Evolutionary conservation across 2,797 vertebrate genomes (phyloP).

Genomic region (Gymnopithys bicolor): DNA sequence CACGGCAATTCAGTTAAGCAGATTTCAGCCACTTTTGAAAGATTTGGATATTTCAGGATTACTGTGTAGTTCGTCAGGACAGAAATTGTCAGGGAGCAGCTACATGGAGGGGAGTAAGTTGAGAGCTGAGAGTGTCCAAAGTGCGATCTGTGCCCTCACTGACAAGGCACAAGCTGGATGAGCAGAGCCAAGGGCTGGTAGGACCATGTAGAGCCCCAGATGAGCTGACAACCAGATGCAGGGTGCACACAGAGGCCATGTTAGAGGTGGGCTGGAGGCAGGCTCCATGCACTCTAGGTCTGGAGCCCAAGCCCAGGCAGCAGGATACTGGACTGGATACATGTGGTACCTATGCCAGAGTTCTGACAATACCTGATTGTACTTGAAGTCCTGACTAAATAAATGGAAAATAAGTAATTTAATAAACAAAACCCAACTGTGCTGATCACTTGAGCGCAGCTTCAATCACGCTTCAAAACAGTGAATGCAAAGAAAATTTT

Average conservation of each 20-base stretch:
- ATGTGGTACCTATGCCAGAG: rapidly evolving
- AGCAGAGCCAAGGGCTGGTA: neutral
- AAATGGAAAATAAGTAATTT: neutral
- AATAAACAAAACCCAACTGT: neutral
- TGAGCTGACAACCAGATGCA: neutral
- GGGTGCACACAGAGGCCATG: rapidly evolving
- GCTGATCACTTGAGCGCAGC: neutral
- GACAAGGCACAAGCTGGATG: rapidly evolving
- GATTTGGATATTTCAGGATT: neutral
- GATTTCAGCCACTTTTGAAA: neutral
- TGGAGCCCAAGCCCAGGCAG: neutral
- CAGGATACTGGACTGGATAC: neutral
- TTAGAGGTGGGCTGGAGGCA: neutral
- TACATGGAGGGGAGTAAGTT: rapidly evolving
- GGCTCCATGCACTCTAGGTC: rapidly evolving
- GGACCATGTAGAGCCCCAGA: neutral
- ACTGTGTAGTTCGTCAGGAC: neutral
- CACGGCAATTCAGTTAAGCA: neutral
- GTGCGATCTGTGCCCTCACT: rapidly evolving
- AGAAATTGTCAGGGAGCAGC: neutral
- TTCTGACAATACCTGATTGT: neutral
- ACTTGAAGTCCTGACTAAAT: rapidly evolving
- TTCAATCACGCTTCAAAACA: neutral
- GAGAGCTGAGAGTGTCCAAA: rapidly evolving
- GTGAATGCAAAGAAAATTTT: too few relatives aligned